These are phyloP conservation scores for Zapornia atra DNA, from an alignment of 2,113 vertebrate species.

Conservation along the genomic window DNA sequence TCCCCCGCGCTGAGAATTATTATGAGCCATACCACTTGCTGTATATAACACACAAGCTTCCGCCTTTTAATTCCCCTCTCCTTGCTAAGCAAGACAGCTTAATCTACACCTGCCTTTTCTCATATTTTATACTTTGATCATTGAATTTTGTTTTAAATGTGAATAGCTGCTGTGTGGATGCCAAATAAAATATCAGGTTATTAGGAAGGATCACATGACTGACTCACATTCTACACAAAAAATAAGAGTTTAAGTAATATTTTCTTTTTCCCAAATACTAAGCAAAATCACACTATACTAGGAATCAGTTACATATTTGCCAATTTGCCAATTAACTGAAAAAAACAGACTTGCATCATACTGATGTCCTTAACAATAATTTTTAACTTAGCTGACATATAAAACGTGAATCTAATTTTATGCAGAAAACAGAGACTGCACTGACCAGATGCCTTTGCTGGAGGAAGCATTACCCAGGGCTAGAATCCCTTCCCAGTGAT, in stretches of 20 bases:
- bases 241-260: not conserved
- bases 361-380: not conserved
- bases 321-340: not conserved
- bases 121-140: not conserved
- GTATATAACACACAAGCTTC: not conserved
- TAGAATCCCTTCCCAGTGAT: not conserved
- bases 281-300: not conserved
- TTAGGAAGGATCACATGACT: not conserved
- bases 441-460: not conserved
- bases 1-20: not conserved
- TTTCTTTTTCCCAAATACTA: not conserved
- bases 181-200: not conserved
- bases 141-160: not conserved
- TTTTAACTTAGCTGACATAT: not conserved
- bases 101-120: not conserved
- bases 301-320: not conserved
- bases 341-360: not conserved
- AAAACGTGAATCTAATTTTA: not conserved
- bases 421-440: not conserved
- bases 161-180: not conserved
- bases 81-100: not conserved
- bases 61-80: not conserved
- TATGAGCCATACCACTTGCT: not conserved
- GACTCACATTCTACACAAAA: not conserved
- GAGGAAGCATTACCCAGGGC: accelerated